Evolutionary conservation across 2,797 vertebrate species (phyloP).

Genomic region (Thunnus albacares): DNA sequence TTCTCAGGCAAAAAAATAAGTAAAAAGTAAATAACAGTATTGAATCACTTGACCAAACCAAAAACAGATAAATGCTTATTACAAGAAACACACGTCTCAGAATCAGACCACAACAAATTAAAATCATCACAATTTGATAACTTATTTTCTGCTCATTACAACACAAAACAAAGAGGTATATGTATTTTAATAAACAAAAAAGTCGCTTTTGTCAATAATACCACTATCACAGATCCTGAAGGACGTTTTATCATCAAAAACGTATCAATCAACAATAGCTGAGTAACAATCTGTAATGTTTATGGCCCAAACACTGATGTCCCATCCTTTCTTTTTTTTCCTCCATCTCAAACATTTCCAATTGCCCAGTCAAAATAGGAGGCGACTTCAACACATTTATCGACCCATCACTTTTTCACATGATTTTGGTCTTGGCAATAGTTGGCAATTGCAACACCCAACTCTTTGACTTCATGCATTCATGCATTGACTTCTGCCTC

Average conservation of each 20-base stretch:
- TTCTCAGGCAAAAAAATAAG: not conserved
- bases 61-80: constrained; percentile 4
- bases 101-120: not conserved
- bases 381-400: no score
- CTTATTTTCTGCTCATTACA: not conserved
- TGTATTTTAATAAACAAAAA: not conserved
- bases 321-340: not conserved
- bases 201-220: not conserved
- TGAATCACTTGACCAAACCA: not conserved
- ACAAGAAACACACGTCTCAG: not conserved
- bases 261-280: not conserved
- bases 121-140: not conserved
- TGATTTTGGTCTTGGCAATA: no score
- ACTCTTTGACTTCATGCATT: no score
- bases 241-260: not conserved
- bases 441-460: no score
- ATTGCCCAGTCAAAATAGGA: no score
- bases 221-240: constrained; percentile 3
- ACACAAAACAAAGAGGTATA: not conserved
- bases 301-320: constrained; percentile 2
- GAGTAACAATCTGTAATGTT: not conserved
- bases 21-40: not conserved
- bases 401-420: no score
- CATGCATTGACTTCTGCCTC: no score
- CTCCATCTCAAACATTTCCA: no score